A percentile compares a stretch with the other conserved stretches of the same genome.
Conservation (phyloP, 2,888 invertebrate species). For the Agonopterix arenella region DNA sequence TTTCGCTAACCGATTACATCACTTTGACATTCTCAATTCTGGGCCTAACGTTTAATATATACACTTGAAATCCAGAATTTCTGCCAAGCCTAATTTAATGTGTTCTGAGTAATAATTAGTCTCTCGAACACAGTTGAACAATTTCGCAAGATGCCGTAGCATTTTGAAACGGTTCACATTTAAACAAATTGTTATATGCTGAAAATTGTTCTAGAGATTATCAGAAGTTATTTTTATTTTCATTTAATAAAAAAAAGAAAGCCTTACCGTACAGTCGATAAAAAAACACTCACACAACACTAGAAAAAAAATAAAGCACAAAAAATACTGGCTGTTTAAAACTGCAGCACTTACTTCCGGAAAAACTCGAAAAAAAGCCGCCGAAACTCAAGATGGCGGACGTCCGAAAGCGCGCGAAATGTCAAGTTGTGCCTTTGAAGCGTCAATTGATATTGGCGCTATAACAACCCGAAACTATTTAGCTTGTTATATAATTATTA, state of each 20-base stretch:
- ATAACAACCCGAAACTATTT: conserved; percentile 12
- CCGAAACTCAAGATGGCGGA: conserved; percentile 41
- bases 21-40: conserved; percentile 51
- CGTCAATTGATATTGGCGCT: conserved; percentile 23
- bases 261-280: conserved; percentile 17
- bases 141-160: conserved; percentile 28
- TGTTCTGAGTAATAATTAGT: conserved; percentile 50
- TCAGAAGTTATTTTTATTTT: not conserved
- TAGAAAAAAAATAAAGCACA: conserved; percentile 17
- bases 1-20: conserved; percentile 57
- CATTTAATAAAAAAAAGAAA: conserved; percentile 7
- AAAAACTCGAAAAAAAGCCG: conserved; percentile 35
- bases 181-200: conserved; percentile 1
- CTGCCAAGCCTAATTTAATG: conserved; percentile 61
- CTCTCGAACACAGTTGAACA: conserved; percentile 23
- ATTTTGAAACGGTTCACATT: not conserved
- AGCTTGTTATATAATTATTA: conserved; percentile 26
- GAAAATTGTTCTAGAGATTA: not conserved
- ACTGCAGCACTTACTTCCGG: conserved; percentile 51
- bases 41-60: conserved; percentile 42
- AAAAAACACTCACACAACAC: conserved; percentile 29
- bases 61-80: conserved; percentile 43
- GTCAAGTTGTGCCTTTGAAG: conserved; percentile 22
- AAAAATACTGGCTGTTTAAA: conserved; percentile 27
- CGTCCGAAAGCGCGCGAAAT: conserved; percentile 47